These are phyloP conservation scores for Eilema caniola DNA, from an alignment of 2,888 invertebrate species.

Conservation along the genomic window DNA sequence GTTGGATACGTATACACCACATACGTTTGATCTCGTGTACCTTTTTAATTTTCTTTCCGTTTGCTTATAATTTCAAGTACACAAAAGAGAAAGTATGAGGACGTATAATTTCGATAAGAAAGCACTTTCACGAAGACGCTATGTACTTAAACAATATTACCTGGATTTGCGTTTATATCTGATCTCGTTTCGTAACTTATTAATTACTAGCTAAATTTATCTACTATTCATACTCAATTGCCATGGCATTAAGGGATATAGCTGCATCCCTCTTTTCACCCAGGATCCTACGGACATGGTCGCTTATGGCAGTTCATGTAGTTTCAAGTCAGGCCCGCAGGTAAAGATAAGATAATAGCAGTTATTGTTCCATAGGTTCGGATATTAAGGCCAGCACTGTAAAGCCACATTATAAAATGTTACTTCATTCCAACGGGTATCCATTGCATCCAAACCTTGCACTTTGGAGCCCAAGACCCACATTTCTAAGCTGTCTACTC, in stretches of 20 bases:
- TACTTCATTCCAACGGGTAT: no score
- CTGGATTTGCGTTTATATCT: neutral
- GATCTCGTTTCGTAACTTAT: neutral
- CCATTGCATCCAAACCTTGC: no score
- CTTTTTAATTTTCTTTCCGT: slow-evolving; percentile 23
- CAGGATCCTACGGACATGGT: no score
- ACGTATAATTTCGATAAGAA: slow-evolving; percentile 10
- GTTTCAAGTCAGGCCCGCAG: no score
- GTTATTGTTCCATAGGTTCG: neutral
- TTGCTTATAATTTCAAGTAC: slow-evolving; percentile 8
- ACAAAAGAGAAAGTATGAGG: slow-evolving; percentile 8
- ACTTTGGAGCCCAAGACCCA: no score
- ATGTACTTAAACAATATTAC: neutral
- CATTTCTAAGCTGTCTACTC: no score
- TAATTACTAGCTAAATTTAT: neutral
- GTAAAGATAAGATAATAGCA: no score
- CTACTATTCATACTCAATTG: neutral
- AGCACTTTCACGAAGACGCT: neutral
- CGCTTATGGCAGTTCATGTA: neutral
- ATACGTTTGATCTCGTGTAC: slow-evolving; percentile 60
- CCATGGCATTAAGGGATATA: no score
- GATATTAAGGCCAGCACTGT: neutral
- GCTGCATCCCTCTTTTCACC: no score
- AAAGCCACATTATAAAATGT: no score
- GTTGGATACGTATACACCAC: slow-evolving; percentile 67